A percentile compares a stretch with the other conserved stretches of the same genome.
Conservation (phyloP, 2,113 vertebrate species). For the Phainopepla nitens region DNA sequence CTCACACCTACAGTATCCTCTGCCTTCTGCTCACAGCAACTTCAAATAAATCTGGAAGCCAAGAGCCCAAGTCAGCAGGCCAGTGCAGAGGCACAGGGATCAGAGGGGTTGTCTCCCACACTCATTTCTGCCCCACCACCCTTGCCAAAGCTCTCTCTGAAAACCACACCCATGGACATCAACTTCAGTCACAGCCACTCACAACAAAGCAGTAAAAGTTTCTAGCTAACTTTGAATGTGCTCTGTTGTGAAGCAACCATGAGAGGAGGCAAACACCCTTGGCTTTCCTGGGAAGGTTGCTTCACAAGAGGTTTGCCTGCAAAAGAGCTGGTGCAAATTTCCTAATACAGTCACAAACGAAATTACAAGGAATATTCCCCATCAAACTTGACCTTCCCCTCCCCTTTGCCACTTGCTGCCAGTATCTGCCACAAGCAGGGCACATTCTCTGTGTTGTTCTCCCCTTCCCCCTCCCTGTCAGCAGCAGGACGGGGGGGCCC, state of each 20-base stretch:
- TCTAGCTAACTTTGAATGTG: rapidly evolving
- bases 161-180: neutral
- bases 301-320: neutral
- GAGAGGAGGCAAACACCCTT: neutral
- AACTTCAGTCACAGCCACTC: neutral
- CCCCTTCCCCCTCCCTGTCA: neutral
- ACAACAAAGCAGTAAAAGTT: rapidly evolving
- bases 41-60: neutral
- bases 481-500: neutral
- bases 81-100: neutral
- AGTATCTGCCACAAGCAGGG: neutral
- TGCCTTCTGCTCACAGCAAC: neutral
- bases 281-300: neutral
- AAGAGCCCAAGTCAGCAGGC: neutral
- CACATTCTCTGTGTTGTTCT: rapidly evolving
- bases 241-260: neutral
- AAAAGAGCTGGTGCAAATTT: neutral
- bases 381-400: neutral
- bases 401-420: neutral
- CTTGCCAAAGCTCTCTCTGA: neutral
- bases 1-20: neutral
- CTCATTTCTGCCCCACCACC: neutral
- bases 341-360: neutral
- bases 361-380: neutral
- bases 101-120: rapidly evolving